Percentiles rank a stretch among this genome's conserved stretches.
phyloP scores from a whole-genome alignment of 2,113 vertebrate genomes.

The Cyanoramphus novaezelandiae region DNA sequence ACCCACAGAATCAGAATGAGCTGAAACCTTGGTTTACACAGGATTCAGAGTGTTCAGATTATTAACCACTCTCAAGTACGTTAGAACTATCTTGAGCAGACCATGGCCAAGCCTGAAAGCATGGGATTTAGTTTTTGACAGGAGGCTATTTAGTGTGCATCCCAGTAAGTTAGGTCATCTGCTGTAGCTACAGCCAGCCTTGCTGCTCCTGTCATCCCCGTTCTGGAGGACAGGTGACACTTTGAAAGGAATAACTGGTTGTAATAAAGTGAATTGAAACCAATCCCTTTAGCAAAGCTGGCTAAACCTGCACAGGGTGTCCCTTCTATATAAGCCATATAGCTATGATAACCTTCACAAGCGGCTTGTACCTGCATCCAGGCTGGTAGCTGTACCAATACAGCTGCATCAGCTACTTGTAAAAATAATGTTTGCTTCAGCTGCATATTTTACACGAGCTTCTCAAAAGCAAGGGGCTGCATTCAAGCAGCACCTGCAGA shows the following conservation, averaged over 20 bases:
- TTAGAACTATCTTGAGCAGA: neutral
- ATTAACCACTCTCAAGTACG: neutral
- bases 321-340: neutral
- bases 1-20: neutral
- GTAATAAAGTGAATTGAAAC: neutral
- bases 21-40: neutral
- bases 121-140: rapidly evolving
- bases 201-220: neutral
- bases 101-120: neutral
- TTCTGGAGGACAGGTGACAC: neutral
- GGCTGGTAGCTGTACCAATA: neutral
- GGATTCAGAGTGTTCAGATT: neutral
- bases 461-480: rapidly evolving
- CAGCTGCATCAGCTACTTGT: neutral
- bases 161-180: neutral
- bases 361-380: neutral
- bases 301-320: neutral
- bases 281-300: neutral
- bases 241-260: neutral
- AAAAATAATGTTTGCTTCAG: neutral
- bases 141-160: neutral
- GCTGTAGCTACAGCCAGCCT: neutral
- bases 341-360: neutral
- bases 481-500: neutral
- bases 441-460: neutral